Evolutionary conservation across 2,888 invertebrate genomes (phyloP).

Genomic region (Dexiosoma caninum): DNA sequence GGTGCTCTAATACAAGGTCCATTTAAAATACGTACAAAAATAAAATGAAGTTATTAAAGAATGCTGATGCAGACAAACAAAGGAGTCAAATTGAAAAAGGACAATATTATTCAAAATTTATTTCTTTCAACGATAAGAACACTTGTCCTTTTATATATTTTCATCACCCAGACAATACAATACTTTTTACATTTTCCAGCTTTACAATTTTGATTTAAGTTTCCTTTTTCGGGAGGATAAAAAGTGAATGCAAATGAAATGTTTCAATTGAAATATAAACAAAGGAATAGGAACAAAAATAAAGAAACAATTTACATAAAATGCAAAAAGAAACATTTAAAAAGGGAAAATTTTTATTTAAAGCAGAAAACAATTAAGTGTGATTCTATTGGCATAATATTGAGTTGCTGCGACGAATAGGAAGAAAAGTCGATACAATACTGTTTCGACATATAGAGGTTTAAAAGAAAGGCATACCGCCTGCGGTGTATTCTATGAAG

Average conservation of each 20-base stretch:
- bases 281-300: not conserved
- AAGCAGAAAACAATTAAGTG: no score
- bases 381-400: no score
- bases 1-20: no score
- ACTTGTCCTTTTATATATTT: constrained; percentile 28
- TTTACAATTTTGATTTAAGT: constrained; percentile 29
- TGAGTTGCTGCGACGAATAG: no score
- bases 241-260: constrained; percentile 38
- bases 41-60: no score
- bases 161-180: not conserved
- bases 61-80: constrained; percentile 2
- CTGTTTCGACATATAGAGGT: no score
- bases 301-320: not conserved
- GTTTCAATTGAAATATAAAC: constrained; percentile 8
- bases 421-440: no score
- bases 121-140: constrained; percentile 24
- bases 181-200: not conserved
- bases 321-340: not conserved
- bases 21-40: no score
- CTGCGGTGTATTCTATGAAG: no score
- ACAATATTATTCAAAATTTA: not conserved
- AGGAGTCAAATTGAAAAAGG: not conserved
- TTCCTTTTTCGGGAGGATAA: not conserved
- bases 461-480: no score
- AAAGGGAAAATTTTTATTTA: not conserved